A percentile compares a stretch with the other conserved stretches of the same genome.
Evolutionary conservation across 2,888 invertebrate species (phyloP).

Genomic region (Spilosoma lubricipeda): DNA sequence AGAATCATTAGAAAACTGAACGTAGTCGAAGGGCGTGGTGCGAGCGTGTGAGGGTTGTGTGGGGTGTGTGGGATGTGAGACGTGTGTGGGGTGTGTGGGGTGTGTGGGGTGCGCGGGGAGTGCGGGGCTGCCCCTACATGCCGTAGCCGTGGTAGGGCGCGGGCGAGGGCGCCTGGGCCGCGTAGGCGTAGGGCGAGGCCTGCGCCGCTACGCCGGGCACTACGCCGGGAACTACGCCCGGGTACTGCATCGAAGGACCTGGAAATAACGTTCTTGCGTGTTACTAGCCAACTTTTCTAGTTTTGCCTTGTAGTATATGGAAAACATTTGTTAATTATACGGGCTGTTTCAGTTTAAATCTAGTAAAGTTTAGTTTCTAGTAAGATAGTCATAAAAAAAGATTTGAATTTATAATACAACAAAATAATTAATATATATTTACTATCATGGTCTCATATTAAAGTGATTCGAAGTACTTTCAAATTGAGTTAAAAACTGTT

Average conservation of each 20-base stretch:
- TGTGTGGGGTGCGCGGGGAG: slow-evolving; percentile 45
- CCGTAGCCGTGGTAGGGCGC: slow-evolving; percentile 86
- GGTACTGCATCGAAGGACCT: slow-evolving; percentile 84
- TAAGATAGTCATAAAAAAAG: too few relatives aligned
- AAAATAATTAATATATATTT: too few relatives aligned
- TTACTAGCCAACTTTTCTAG: not conserved
- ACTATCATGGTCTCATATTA: too few relatives aligned
- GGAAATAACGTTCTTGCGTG: slow-evolving; percentile 17
- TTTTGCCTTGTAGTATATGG: too few relatives aligned
- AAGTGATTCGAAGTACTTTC: too few relatives aligned
- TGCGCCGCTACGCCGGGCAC: slow-evolving; percentile 75
- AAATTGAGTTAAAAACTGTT: too few relatives aligned
- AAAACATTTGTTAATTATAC: too few relatives aligned
- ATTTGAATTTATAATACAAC: too few relatives aligned
- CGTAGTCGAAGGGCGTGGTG: slow-evolving; percentile 52
- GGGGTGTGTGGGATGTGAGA: not conserved
- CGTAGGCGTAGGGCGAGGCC: slow-evolving; percentile 83
- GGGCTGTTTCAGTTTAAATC: too few relatives aligned
- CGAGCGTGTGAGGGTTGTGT: slow-evolving; percentile 48
- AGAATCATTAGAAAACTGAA: slow-evolving; percentile 42
- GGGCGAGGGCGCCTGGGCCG: slow-evolving; percentile 83
- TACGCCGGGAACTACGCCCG: slow-evolving; percentile 73
- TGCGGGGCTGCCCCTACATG: slow-evolving; percentile 74
- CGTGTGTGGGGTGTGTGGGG: slow-evolving; percentile 45
- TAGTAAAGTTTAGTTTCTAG: too few relatives aligned